Evolutionary conservation across 2,797 vertebrate genomes (phyloP), one percentile per base, ranked within the genome.

Genomic region (Botia almorhae): DNA sequence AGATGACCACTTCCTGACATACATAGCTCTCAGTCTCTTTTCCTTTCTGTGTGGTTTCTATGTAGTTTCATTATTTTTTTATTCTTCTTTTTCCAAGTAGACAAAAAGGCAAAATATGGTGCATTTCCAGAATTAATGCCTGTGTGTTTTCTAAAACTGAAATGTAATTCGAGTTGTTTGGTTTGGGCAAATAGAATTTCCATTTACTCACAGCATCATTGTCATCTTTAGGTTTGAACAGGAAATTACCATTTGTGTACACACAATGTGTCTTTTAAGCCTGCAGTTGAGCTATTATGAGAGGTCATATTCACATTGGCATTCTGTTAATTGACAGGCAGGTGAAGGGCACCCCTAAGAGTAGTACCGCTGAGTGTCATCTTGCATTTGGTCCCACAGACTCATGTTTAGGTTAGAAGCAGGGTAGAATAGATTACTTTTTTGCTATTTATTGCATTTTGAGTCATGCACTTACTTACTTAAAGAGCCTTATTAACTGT

Each of bases 321-420:
- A 94, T 94, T 95, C 87, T 90, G 84, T 82, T 94, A 94, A 94
- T 94, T 94, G 91, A 83, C 83, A 85, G 83, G 79, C 84, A 87
- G 86, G 83, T 89, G 77, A 89, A 89, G 86, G 89, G 83, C 67
- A 75, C 80, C 90, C 83, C 86, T 83, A 88, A 83, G 85, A 89
- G 36, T 39, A 33, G 33, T 10, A 46, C 43, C 1, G 87, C 88
- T 85, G 85, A 64, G 87, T 84, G 78, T 87, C 88, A 83, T 86
- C 81, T 85, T 83, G 82, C 84, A n/a, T n/a, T 6, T 23, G 39
- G 43, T 73, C 13, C 6, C 61, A 60, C 26, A 65, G 8, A 46
- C 48, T 65, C 16, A 48, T 76, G 36, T 53, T 69, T 26, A 21
- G 33, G 17, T 4, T 0, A 8, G 56, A 19, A 67, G 4, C 33